Conservation (phyloP, 2,797 vertebrate genomes). For the Coccyzus lansbergi region DNA sequence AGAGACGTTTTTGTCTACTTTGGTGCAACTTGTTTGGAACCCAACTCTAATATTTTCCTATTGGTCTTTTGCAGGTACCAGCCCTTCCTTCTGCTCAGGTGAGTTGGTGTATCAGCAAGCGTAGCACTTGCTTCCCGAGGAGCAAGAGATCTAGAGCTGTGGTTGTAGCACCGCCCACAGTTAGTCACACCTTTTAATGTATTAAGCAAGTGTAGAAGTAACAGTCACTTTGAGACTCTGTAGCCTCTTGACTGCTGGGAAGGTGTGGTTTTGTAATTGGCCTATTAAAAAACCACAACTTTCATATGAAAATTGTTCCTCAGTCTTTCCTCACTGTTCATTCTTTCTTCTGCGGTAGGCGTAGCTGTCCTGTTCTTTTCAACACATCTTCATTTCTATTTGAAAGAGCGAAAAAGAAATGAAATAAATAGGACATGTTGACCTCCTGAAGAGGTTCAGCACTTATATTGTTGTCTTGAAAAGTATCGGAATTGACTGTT, state of each 20-base stretch:
- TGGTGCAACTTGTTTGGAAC: not conserved
- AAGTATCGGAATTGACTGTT: not conserved
- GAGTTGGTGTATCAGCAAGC: not conserved
- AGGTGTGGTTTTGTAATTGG: not conserved
- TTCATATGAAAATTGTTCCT: too few relatives aligned
- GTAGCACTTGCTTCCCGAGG: not conserved
- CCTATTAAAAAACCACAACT: not conserved
- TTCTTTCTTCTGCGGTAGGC: not conserved
- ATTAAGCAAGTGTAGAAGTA: not conserved
- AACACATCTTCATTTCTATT: not conserved
- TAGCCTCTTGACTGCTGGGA: not conserved
- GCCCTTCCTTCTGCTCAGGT: constrained; percentile 59
- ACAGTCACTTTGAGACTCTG: not conserved
- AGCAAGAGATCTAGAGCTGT: not conserved
- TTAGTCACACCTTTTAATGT: not conserved
- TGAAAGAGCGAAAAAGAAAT: not conserved
- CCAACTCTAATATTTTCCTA: not conserved
- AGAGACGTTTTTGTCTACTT: not conserved
- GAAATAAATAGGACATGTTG: not conserved
- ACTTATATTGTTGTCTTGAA: not conserved
- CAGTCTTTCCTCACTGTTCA: not conserved
- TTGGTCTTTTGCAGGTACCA: constrained; percentile 34
- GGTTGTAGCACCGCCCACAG: not conserved
- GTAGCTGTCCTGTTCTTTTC: not conserved
- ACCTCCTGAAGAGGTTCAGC: not conserved